These are phyloP conservation scores for Helicoverpa assulta DNA, from an alignment of 2,888 invertebrate genomes.

Conservation along the genomic window DNA sequence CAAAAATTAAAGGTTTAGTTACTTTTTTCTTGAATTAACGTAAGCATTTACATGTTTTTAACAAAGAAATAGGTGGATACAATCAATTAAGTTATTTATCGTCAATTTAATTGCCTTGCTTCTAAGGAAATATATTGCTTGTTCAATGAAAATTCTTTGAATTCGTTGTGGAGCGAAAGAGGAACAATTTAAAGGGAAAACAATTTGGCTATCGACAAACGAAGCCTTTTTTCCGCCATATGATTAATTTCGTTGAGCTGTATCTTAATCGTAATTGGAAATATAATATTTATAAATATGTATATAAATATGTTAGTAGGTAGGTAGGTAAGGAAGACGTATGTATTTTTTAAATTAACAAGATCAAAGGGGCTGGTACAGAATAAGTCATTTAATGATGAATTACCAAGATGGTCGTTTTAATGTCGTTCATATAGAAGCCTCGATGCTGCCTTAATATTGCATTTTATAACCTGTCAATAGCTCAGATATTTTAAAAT, in stretches of 20 bases:
- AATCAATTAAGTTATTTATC: slow-evolving; percentile 28
- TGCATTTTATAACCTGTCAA: neutral
- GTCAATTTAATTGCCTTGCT: slow-evolving; percentile 32
- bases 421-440: neutral
- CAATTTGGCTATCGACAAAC: slow-evolving; percentile 30
- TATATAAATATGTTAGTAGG: neutral
- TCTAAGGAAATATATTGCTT: slow-evolving; percentile 64
- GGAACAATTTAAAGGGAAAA: slow-evolving; percentile 44
- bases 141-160: slow-evolving; percentile 62
- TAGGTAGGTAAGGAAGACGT: neutral
- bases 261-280: slow-evolving; percentile 10
- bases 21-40: no score
- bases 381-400: no score
- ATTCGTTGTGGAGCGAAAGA: slow-evolving; percentile 52
- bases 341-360: no score
- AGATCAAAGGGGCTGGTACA: no score
- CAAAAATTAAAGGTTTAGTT: no score
- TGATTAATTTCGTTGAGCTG: slow-evolving; percentile 18
- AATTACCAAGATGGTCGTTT: no score
- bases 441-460: neutral
- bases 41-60: neutral
- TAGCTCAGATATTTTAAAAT: slow-evolving; percentile 26
- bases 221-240: slow-evolving; percentile 22
- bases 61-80: neutral
- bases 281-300: neutral